Evolutionary conservation across 2,113 vertebrate species (phyloP), one percentile per base, ranked within the genome.

Genomic region (Rhinopomastus cyanomelas): DNA sequence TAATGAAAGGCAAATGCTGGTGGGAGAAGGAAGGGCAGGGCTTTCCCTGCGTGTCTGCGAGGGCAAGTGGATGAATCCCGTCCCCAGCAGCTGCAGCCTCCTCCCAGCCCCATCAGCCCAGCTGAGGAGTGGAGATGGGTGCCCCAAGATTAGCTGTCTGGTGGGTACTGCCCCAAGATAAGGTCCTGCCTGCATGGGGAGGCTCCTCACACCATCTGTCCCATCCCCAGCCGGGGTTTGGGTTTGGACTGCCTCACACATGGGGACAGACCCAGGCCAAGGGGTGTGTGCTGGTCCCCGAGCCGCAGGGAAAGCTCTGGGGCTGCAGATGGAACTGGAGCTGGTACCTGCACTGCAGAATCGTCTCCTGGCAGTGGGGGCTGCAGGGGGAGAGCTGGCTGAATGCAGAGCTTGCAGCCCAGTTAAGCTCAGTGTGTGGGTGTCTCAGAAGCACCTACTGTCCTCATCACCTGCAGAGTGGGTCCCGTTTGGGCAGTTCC

Each of bases 401-500:
- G 75, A 69, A 16, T 17, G 46, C 37, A 75, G n/a, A 13, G 32
- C 18, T 42, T 26, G n/a, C 51, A 21, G 4, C 78, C 29, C 56
- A 1, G 46, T 1, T 6, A 10, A 19, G 55, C 16, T 27, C 29
- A 27, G 46, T 49, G 0, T 0, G 12, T 0, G 19, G 4, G 13
- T 56, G 62, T 19, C 37, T 75, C 71, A 27, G 67, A 6, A 71
- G 52, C 32, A 3, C 4, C 53, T 6, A 12, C 15, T 16, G 83
- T n/a, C 68, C 60, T 34, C 25, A 56, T 8, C 32, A 12, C 0
- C 3, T 1, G 2, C 5, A 34, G 62, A 0, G 1, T 0, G 11
- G n/a, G 3, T 37, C 51, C 76, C 11, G 46, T 67, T 11, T 11
- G 67, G 11, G 72, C 73, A 27, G 25, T 3, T 56, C n/a, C 82